Base-by-base conservation (phyloP, 2,797 vertebrate genomes). In the Rhadinocentrus ornatus region DNA sequence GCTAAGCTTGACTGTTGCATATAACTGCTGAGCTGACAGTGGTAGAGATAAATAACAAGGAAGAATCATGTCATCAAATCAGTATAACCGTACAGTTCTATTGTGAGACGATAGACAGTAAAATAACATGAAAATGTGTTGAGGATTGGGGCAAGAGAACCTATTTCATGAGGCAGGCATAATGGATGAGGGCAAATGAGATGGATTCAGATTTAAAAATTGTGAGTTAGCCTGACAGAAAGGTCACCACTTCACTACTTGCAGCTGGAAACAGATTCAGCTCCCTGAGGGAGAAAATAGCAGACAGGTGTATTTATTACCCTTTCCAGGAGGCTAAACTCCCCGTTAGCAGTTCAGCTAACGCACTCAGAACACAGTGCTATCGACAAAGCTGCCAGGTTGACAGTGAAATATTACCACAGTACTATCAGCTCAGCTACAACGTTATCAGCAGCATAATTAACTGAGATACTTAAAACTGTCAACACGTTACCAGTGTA, bases 271-370 rank as follows among this genome's bases (percentile, higher is more conserved):
- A 58, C 52, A 58, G 46, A 11, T 8, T 37, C 39, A 6, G 16
- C 35, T 48, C 35, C 62, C 50, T 0, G 22, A 64, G 55, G 82
- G 55, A 50, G 54, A 46, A 34, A 22, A 18, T 15, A 15, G 67
- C 59, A 79, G 72, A 65, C 62, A 56, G 66, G 62, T 83, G 22
- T 63, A 71, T 81, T 71, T 77, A 81, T 75, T 71, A 72, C 59
- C 15, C 20, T 50, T 67, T 75, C 62, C 53, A 35, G 54, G 48
- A 44, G 32, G 52, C 67, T 59, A 73, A 73, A 73, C 57, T 54
- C 59, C 61, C 53, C 0, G 69, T 73, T 73, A 73, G 68, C 63
- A 1, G 73, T 53, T 78, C 66, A 71, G 71, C 66, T 61, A 67
- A 35, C 34, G 27, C 44, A 59, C 55, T 11, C 16, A 44, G 55